Conservation (phyloP, 2,888 invertebrate species). For the Trissolcus brochymenae region DNA sequence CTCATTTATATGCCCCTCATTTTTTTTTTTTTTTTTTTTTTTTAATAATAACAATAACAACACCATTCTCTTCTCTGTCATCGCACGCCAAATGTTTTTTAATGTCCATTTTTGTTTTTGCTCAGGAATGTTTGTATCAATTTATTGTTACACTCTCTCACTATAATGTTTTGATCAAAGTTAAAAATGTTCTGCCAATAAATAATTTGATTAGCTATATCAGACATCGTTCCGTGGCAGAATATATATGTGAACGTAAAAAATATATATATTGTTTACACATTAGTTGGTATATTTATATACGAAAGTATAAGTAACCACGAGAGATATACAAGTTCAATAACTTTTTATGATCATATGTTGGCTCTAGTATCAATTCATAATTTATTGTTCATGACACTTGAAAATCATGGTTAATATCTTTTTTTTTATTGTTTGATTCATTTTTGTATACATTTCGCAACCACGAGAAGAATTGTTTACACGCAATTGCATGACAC, state of each 20-base stretch:
- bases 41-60: conserved; percentile 9
- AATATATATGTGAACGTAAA: conserved; percentile 24
- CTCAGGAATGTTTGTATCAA: background rate
- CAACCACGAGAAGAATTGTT: too few species aligned
- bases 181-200: background rate
- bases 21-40: too few species aligned
- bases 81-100: background rate
- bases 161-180: background rate
- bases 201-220: conserved; percentile 5
- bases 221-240: conserved; percentile 21
- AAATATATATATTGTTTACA: conserved; percentile 22
- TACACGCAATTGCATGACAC: too few species aligned
- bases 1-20: background rate
- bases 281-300: conserved; percentile 4
- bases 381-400: too few species aligned
- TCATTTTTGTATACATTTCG: too few species aligned
- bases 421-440: too few species aligned
- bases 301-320: conserved; percentile 23
- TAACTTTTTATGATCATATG: conserved; percentile 27
- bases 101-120: too few species aligned
- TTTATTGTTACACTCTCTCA: too few species aligned
- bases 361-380: background rate
- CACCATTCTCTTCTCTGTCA: conserved; percentile 6
- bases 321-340: conserved; percentile 20
- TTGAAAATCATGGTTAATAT: too few species aligned